Base-by-base conservation (phyloP, 2,797 vertebrate genomes). In the Acestrorhynchus altus region DNA sequence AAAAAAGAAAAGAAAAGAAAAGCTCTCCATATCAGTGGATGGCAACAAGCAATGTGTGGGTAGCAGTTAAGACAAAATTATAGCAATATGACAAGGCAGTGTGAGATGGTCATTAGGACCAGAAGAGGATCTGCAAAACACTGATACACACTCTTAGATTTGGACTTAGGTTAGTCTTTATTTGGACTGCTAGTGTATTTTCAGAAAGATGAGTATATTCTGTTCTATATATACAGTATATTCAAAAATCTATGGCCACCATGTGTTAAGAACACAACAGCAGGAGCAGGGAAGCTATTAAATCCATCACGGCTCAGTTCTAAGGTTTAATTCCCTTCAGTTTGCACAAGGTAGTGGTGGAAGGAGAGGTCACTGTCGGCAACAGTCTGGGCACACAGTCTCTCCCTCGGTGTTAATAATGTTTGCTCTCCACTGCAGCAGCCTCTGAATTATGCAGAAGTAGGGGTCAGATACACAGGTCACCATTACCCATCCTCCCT, bases 401-500 rank as follows among this genome's bases (percentile, higher is more conserved):
- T 44, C 16, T 65, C 42, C 65, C 40, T n/a, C 59, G 44, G 47
- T 40, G 66, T 78, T 74, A 56, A 81, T 81, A 64, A 74, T 42
- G 64, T 69, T 81, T 78, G 80, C 49, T 64, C 35, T 77, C 11
- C 6, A 26, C 42, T 16, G 56, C 40, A 72, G 40, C 61, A 31
- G 39, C 18, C 39, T 10, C 31, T 78, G 59, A 57, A 74, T 73
- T 68, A 74, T 78, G 70, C 57, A 74, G 40, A 18, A 81, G 64
- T 24, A 31, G 57, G 64, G 52, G 64, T 68, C 79, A 73, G 60
- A 51, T 10, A 26, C 39, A 56, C 49, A 22, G 77, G 77, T 51
- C 49, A 42, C 47, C 15, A 18, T 22, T 49, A 1, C 28, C 28
- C 70, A 39, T 60, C 70, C 71, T 74, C 52, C 77, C 71, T 51